Conservation (phyloP, 2,888 invertebrate genomes). For the Pollenia labialis region DNA sequence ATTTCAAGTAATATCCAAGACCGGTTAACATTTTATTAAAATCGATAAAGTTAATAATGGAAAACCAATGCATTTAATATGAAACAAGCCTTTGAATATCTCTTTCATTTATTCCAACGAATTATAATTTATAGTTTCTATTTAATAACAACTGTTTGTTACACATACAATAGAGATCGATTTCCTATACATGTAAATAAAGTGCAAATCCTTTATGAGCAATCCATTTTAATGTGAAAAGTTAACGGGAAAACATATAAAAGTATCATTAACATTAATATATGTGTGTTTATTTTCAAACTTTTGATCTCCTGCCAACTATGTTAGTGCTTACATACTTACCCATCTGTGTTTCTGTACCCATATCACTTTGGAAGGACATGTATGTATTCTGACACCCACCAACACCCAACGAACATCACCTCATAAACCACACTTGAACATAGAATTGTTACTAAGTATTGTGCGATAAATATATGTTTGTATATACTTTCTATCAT, state of each 20-base stretch:
- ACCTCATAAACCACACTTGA: constrained; percentile 41
- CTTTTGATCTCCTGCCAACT: constrained; percentile 29
- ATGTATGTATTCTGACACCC: background rate
- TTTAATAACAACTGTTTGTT: background rate
- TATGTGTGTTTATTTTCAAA: background rate
- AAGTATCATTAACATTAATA: constrained; percentile 35
- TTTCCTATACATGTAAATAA: constrained; percentile 25
- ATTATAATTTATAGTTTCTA: background rate
- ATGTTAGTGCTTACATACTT: background rate
- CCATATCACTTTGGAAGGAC: constrained; percentile 15
- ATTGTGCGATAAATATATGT: constrained; percentile 20
- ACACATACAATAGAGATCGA: constrained; percentile 6
- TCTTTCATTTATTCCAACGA: background rate
- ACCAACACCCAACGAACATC: background rate
- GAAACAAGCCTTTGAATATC: background rate
- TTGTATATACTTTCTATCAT: background rate
- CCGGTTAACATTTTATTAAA: too few species aligned
- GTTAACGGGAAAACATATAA: constrained; percentile 19
- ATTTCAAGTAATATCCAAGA: too few species aligned
- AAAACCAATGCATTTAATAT: too few species aligned
- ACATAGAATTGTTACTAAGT: constrained; percentile 13
- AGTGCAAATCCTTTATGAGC: constrained; percentile 9
- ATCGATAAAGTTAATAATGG: too few species aligned
- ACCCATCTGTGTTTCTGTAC: background rate
- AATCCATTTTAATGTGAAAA: constrained; percentile 18